These are phyloP conservation scores for Parapristionchus giblindavisi DNA, from an alignment of 2,888 invertebrate species.

Conservation along the genomic window DNA sequence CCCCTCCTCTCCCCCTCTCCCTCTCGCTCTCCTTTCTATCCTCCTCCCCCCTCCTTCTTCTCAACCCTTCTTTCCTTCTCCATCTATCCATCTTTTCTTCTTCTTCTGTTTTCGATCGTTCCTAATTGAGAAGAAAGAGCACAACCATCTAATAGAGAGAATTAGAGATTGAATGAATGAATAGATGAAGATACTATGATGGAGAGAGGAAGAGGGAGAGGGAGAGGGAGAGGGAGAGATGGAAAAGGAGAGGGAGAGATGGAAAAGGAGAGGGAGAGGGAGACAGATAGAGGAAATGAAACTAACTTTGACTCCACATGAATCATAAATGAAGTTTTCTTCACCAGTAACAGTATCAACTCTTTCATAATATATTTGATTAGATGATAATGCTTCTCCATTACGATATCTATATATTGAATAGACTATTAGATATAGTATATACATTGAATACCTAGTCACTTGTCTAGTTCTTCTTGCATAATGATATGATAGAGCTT, in stretches of 20 bases:
- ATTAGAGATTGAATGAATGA: no score
- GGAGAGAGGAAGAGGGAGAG: slow-evolving; percentile 23
- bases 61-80: no score
- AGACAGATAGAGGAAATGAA: slow-evolving; percentile 19
- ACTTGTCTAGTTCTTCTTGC: slow-evolving; percentile 79
- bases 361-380: slow-evolving; percentile 84
- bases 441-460: no score
- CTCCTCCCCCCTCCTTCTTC: no score
- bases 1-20: no score
- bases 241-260: slow-evolving; percentile 16
- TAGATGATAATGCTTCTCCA: slow-evolving; percentile 83
- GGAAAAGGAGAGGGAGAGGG: slow-evolving; percentile 4
- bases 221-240: slow-evolving; percentile 20
- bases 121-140: no score
- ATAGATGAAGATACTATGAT: neutral
- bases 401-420: slow-evolving; percentile 77
- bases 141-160: no score
- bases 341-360: slow-evolving; percentile 83
- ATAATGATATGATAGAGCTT: slow-evolving; percentile 85
- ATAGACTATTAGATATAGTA: neutral
- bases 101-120: no score
- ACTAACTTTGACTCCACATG: slow-evolving; percentile 75
- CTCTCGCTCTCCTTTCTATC: no score
- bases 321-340: slow-evolving; percentile 81
- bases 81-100: no score